Evolutionary conservation across 2,113 vertebrate genomes (phyloP).

Genomic region (Cochlearius cochlearius): DNA sequence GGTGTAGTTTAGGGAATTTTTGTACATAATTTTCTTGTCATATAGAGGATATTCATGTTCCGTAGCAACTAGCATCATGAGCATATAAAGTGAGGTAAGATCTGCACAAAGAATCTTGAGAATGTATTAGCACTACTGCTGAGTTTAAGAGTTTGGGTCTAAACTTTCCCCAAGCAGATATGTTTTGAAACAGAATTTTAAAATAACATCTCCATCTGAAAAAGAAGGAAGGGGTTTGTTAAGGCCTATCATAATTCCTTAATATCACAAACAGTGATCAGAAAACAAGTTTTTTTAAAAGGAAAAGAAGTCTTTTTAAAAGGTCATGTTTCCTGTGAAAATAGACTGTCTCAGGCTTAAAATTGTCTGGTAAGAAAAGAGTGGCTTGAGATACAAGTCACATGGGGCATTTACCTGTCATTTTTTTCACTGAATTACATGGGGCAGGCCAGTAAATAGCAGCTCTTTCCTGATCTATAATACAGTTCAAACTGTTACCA

Average conservation of each 20-base stretch:
- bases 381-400: conserved; percentile 15
- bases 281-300: conserved; percentile 63
- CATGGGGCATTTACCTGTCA: conserved; percentile 48
- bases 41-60: conserved; percentile 38
- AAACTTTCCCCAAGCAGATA: not conserved
- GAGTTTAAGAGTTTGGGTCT: not conserved
- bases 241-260: conserved; percentile 43
- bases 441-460: conserved; percentile 49
- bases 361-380: conserved; percentile 65
- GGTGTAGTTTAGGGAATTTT: conserved; percentile 59
- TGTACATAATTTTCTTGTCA: conserved; percentile 68
- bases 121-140: not conserved
- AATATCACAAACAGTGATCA: conserved; percentile 68
- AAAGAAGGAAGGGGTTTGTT: not conserved
- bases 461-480: conserved; percentile 44
- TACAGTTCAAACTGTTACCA: conserved; percentile 60
- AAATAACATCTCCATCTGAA: not conserved
- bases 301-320: conserved; percentile 65
- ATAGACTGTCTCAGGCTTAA: conserved; percentile 59
- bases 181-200: not conserved
- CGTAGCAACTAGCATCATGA: conserved; percentile 63
- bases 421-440: conserved; percentile 65
- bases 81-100: conserved; percentile 58
- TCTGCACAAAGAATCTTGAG: conserved; percentile 42
- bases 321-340: conserved; percentile 62